phyloP scores from a whole-genome alignment of 2,797 vertebrate species.

The Limnodromus scolopaceus region DNA sequence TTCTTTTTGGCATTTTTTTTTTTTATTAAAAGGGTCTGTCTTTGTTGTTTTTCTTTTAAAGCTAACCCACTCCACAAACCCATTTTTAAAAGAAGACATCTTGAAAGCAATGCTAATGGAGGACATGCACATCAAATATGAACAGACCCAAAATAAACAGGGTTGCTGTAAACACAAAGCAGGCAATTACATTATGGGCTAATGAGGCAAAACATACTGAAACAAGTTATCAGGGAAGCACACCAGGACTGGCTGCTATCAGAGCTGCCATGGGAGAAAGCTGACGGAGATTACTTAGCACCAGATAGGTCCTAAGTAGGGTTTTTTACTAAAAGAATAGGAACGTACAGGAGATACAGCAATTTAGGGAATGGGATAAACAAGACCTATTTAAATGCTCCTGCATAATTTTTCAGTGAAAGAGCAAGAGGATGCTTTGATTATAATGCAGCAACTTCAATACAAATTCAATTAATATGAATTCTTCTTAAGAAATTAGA shows the following conservation, averaged over 20 bases:
- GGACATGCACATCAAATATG: not conserved
- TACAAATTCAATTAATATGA: not conserved
- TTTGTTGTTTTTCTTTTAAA: not conserved
- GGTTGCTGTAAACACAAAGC: not conserved
- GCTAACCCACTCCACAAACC: not conserved
- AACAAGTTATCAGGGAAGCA: not conserved
- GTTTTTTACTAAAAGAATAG: not conserved
- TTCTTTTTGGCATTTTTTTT: not conserved
- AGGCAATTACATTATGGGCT: slow-evolving; percentile 29
- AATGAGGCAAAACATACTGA: slow-evolving; percentile 45
- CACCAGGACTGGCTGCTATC: not conserved
- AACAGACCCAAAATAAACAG: not conserved
- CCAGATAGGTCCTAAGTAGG: not conserved
- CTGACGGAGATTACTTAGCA: not conserved
- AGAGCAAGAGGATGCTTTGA: not conserved
- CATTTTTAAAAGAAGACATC: not conserved
- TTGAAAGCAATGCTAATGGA: not conserved
- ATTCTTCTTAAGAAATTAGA: not conserved
- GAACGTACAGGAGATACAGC: not conserved
- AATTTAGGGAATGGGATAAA: not conserved
- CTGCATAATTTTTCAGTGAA: not conserved
- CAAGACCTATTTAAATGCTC: not conserved
- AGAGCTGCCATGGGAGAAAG: not conserved
- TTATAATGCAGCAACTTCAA: not conserved
- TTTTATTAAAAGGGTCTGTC: not conserved